Base-by-base conservation (phyloP, 2,113 vertebrate genomes). In the Anolis carolinensis region DNA sequence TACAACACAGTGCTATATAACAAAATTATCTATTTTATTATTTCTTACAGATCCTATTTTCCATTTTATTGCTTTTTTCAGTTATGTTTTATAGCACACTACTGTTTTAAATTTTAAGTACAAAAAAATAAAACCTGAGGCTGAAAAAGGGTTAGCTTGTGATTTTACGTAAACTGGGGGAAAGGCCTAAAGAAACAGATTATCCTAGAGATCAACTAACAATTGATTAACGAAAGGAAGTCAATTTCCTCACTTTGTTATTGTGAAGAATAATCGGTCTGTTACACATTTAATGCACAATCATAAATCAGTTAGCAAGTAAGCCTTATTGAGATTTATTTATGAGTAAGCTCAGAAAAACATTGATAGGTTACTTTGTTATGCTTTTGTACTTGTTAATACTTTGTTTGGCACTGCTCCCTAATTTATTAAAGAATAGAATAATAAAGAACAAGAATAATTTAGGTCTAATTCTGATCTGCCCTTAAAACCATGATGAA, bases 181-280 rank as follows among this genome's bases (percentile, higher is more conserved):
- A 82, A 82, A 71, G 67, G 67, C 4, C 34, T 52, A 52, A 71
- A 72, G 67, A 36, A 52, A 48, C 67, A 82, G n/a, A 82, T 52
- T 52, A 70, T 71, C 30, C 36, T 71, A 67, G 34, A 82, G 7
- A 27, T 71, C 44, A 71, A 20, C 34, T 81, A 65, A 71, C n/a
- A 34, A 30, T 70, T 52, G n/a, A 82, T 71, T 82, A 82, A 82
- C 44, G 16, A 50, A 70, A 68, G 79, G 62, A 80, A 81, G 63
- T 32, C 8, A 52, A 23, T 68, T 48, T 81, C 44, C 67, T 82
- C 30, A 82, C 30, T 71, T 71, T 52, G 18, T 25, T 52, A 23
- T 36, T 44, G 62, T 2, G 25, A 67, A 81, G 30, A 36, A 67
- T 67, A 18, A 44, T 81, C 11, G 8, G 7, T 18, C 18, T 65